A percentile compares a stretch with the other conserved stretches of the same genome.
Evolutionary conservation across 2,797 vertebrate genomes (phyloP).

Genomic region (Poecilia wingei): DNA sequence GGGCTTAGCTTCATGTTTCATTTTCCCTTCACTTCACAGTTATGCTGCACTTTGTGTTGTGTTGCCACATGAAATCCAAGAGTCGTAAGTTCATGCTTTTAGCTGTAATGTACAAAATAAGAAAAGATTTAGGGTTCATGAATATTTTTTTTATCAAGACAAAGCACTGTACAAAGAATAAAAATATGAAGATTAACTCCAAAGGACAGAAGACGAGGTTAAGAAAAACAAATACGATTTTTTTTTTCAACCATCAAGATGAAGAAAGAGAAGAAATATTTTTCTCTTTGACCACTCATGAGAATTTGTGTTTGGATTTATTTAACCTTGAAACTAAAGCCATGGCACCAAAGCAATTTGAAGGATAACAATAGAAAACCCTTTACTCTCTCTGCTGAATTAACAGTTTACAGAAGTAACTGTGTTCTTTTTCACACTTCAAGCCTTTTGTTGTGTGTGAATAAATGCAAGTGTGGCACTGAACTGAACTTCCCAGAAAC

Average conservation of each 20-base stretch:
- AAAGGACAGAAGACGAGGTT: neutral
- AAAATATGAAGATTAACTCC: neutral
- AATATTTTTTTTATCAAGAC: neutral
- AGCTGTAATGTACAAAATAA: neutral
- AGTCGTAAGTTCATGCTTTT: neutral
- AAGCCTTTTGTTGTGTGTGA: constrained; percentile 5
- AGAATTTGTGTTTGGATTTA: neutral
- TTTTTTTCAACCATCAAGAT: neutral
- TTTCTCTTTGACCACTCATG: neutral
- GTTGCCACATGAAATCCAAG: neutral
- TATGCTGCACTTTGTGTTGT: neutral
- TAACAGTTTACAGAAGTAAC: neutral
- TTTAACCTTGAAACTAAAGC: neutral
- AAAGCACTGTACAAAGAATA: neutral
- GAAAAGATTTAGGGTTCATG: neutral
- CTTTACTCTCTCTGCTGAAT: neutral
- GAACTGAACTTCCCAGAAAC: constrained; percentile 40
- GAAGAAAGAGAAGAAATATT: neutral
- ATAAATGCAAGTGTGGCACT: constrained; percentile 11
- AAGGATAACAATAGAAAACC: neutral
- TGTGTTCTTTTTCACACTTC: neutral
- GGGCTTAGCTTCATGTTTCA: neutral
- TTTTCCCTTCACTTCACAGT: neutral
- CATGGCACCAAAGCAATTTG: neutral
- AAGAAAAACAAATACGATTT: neutral